Base-by-base conservation (phyloP, 2,797 vertebrate species). In the Rhynchonycteris naso region DNA sequence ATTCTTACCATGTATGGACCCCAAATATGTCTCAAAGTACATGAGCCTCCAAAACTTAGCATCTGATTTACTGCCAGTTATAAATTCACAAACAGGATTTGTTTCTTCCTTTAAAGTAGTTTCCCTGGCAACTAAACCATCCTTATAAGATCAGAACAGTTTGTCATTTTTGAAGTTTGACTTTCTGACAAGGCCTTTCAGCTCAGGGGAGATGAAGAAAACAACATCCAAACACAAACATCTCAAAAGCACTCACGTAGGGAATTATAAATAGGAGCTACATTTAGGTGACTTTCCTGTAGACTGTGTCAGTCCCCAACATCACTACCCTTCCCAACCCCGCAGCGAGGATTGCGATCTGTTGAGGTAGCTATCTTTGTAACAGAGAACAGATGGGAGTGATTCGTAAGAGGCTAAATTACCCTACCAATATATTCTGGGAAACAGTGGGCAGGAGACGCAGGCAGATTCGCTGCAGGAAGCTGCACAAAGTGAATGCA, bases 111-210 rank as follows among this genome's bases (percentile, higher is more conserved):
- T 97, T 75, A 89, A 97, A 95, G 75, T 81, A 61, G 97, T 97
- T 97, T 94, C 97, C 96, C n/a, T 97, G 63, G 96, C 97, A 97
- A 97, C 97, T n/a, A 78, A 96, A 84, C 68, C 88, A 92, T 65
- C 26, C 89, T 79, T 91, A 75, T 16, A 95, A 30, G 80, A 97
- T 97, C 93, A 96, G 95, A 97, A 95, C 83, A 54, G 63, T 94
- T 90, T 97, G 96, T 96, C 91, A 87, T 84, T 96, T 97, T 93
- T 88, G 92, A 96, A 97, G 89, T 94, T 90, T 97, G 88, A 97
- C 80, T 96, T 89, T 93, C 88, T 83, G 91, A 95, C 90, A 89
- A 93, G 93, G 66, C 69, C 33, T 80, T 91, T 85, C 88, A 79
- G 82, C 89, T 81, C 63, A 33, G 21, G 22, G 58, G 58, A 65